Conservation (phyloP, 1,140 invertebrate species). For the Plutomurus gul region DNA sequence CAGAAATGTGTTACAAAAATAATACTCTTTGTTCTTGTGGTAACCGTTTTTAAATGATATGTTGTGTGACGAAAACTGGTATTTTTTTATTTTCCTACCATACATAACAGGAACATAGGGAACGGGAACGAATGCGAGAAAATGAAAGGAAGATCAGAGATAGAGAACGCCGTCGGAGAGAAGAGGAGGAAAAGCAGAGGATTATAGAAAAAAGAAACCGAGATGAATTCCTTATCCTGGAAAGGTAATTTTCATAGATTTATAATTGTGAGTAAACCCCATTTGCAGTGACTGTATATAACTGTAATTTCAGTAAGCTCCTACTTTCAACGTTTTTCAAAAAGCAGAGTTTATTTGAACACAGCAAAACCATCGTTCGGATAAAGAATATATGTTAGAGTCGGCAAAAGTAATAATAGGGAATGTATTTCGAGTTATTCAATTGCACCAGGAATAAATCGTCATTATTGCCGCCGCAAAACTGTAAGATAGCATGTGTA, state of each 20-base stretch:
- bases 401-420: not conserved
- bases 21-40: too few species aligned
- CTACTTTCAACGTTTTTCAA: too few species aligned
- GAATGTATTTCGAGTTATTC: too few species aligned
- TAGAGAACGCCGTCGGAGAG: constrained; percentile 71
- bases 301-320: too few species aligned
- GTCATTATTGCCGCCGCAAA: too few species aligned
- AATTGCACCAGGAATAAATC: too few species aligned
- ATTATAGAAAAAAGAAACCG: constrained; percentile 71
- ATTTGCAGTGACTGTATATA: too few species aligned
- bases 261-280: too few species aligned
- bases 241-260: constrained; percentile 2
- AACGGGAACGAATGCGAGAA: constrained; percentile 75
- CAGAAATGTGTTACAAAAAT: too few species aligned
- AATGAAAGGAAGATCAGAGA: constrained; percentile 74
- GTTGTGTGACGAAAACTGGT: not conserved
- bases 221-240: constrained; percentile 61
- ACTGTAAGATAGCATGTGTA: too few species aligned
- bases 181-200: constrained; percentile 70
- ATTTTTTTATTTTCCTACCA: constrained; percentile 31
- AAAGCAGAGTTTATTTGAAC: too few species aligned
- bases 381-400: not conserved
- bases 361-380: too few species aligned
- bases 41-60: not conserved
- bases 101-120: constrained; percentile 70